phyloP scores from a whole-genome alignment of 1,140 invertebrate species.

The Drosophila azteca region DNA sequence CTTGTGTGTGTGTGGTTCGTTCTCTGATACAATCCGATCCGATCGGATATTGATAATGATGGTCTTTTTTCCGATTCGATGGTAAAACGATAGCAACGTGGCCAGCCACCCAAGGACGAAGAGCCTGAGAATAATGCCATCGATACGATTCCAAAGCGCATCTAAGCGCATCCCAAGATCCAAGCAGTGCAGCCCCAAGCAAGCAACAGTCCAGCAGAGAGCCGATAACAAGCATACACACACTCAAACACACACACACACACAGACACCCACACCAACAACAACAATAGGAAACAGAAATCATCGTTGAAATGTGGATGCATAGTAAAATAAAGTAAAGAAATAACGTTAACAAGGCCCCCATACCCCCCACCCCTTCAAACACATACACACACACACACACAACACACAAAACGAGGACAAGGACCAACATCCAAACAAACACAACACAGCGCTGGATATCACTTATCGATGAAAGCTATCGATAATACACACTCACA shows the following conservation, averaged over 20 bases:
- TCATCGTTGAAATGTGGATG: conserved; percentile 20
- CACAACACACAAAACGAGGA: conserved; percentile 28
- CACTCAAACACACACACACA: conserved; percentile 20
- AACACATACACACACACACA: conserved; percentile 6
- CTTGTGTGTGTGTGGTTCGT: conserved; percentile 50
- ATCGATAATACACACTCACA: conserved; percentile 15
- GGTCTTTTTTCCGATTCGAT: conserved; percentile 15
- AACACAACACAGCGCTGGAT: conserved; percentile 35
- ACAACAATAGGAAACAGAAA: conserved; percentile 16
- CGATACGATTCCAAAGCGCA: conserved; percentile 79
- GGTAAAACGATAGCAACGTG: conserved; percentile 59
- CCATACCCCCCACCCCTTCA: neutral
- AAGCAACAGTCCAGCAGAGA: conserved; percentile 48
- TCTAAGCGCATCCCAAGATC: conserved; percentile 49
- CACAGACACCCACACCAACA: conserved; percentile 14
- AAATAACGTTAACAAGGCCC: too few species aligned
- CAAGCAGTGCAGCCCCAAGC: conserved; percentile 35
- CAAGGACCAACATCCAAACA: conserved; percentile 52
- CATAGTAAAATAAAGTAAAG: neutral
- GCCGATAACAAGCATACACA: conserved; percentile 47
- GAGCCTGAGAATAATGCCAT: conserved; percentile 79
- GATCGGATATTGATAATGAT: conserved; percentile 24
- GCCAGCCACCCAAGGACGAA: conserved; percentile 79
- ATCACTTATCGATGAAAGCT: conserved; percentile 10
- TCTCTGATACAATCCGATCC: conserved; percentile 30